Conservation (phyloP, 1,140 invertebrate species). For the Drosophila malerkotliana region DNA sequence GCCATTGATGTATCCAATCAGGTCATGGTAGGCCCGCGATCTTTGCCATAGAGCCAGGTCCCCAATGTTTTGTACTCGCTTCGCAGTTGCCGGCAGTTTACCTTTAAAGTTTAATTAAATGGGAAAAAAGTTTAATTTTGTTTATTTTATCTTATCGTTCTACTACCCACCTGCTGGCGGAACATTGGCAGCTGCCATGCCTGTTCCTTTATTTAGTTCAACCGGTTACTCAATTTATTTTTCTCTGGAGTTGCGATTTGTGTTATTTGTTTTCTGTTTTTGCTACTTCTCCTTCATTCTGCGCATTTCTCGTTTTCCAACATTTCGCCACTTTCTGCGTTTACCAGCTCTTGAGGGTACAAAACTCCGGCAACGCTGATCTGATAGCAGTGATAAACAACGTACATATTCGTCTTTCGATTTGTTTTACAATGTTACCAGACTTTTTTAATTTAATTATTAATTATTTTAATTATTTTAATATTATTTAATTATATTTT, state of each 20-base stretch:
- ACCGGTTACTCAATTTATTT: conserved; percentile 18
- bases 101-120: conserved; percentile 13
- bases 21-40: conserved; percentile 94
- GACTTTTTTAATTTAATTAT: no score
- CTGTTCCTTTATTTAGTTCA: conserved; percentile 32
- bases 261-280: conserved; percentile 21
- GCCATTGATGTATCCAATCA: conserved; percentile 93
- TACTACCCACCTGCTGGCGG: conserved; percentile 34
- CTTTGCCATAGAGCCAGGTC: conserved; percentile 93
- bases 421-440: no score
- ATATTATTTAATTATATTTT: no score
- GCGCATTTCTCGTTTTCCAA: not conserved
- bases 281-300: not conserved
- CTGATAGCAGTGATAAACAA: no score
- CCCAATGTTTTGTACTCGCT: conserved; percentile 88
- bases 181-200: conserved; percentile 61
- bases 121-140: not conserved
- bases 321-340: no score
- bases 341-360: no score
- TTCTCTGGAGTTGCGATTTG: conserved; percentile 35
- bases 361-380: no score
- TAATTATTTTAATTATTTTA: no score
- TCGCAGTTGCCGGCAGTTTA: conserved; percentile 74
- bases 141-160: not conserved
- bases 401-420: no score